Conservation (phyloP, 2,113 vertebrate genomes). For the Mirounga angustirostris region DNA sequence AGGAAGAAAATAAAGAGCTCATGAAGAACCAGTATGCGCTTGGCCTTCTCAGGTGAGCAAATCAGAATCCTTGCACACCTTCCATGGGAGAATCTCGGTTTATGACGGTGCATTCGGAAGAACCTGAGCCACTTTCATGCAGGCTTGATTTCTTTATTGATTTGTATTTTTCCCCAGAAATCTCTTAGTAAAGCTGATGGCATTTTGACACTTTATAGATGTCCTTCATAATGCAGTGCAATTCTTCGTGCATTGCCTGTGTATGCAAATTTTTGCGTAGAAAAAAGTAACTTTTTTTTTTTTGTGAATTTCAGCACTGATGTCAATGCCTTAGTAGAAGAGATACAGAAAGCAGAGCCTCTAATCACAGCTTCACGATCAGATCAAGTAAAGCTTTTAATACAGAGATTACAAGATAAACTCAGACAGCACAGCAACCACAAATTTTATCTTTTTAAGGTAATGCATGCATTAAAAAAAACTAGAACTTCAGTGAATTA, state of each 20-base stretch:
- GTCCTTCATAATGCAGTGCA: background rate
- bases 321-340: constrained; percentile 89
- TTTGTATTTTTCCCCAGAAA: background rate
- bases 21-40: background rate
- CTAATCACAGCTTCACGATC: constrained; percentile 91
- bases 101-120: background rate
- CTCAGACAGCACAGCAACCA: constrained; percentile 89
- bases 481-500: too few relatives aligned
- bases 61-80: background rate
- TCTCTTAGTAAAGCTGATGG: background rate
- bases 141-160: accelerated
- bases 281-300: background rate
- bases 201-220: background rate
- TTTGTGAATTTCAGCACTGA: constrained; percentile 89
- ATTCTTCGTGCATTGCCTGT: background rate
- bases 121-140: too few relatives aligned
- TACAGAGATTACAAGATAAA: constrained; percentile 94
- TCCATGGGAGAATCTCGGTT: accelerated
- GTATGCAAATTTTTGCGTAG: background rate
- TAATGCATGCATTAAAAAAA: constrained; percentile 74
- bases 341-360: constrained; percentile 92
- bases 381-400: constrained; percentile 90
- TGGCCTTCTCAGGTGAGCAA: background rate
- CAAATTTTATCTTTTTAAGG: constrained; percentile 95
- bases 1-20: background rate